phyloP scores from a whole-genome alignment of 2,797 vertebrate genomes.

The Melopsittacus undulatus region DNA sequence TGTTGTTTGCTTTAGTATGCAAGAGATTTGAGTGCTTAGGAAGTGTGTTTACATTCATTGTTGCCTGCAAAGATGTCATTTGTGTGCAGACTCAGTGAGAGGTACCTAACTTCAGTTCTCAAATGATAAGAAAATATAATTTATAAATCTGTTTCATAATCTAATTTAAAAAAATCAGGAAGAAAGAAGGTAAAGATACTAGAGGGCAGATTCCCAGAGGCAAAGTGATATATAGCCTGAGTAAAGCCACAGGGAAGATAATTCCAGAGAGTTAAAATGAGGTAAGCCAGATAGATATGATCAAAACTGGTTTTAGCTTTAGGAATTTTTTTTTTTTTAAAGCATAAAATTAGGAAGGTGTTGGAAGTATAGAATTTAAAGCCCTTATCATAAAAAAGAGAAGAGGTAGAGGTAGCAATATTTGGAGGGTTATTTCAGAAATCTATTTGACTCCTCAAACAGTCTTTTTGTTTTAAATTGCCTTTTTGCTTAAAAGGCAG shows the following conservation, averaged over 20 bases:
- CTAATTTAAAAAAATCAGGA: not conserved
- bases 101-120: not conserved
- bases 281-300: constrained; percentile 16
- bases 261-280: constrained; percentile 55
- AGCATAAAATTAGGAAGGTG: not conserved
- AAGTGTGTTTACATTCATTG: constrained; percentile 41
- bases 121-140: constrained; percentile 47
- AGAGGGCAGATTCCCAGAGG: not conserved
- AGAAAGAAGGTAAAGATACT: not conserved
- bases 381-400: not conserved
- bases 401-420: not conserved
- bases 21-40: constrained; percentile 19
- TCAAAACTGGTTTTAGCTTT: constrained; percentile 37
- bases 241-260: constrained; percentile 20
- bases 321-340: not conserved
- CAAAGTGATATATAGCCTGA: constrained; percentile 17
- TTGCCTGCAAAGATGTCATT: not conserved
- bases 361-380: not conserved
- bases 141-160: constrained; percentile 32
- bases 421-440: not conserved
- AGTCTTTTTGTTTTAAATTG: not conserved
- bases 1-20: constrained; percentile 14
- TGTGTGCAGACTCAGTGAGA: constrained; percentile 3
- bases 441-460: not conserved
- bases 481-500: not conserved